These are phyloP conservation scores for Connochaetes taurinus DNA, from an alignment of 2,113 vertebrate species.

Conservation along the genomic window DNA sequence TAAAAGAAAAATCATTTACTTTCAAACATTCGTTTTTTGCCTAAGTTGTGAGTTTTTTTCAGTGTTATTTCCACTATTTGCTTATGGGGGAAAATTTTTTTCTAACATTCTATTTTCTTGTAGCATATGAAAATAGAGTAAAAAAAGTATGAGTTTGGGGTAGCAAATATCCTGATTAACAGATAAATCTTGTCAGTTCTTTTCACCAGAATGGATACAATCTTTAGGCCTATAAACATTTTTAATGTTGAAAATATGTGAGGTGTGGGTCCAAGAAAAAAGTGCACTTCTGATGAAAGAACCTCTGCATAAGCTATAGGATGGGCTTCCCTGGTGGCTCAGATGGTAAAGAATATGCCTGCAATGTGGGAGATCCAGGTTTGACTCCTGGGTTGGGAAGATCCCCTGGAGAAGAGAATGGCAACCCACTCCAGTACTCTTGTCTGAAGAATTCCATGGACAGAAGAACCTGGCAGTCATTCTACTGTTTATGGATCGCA, in stretches of 20 bases:
- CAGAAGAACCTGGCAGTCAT: not conserved
- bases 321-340: not conserved
- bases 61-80: not conserved
- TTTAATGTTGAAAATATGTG: not conserved
- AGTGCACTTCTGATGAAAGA: not conserved
- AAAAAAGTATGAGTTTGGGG: not conserved
- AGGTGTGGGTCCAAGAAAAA: not conserved
- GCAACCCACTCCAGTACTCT: not conserved
- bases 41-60: not conserved
- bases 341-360: not conserved
- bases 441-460: not conserved
- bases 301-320: not conserved
- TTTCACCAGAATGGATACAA: not conserved
- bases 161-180: not conserved
- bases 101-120: not conserved
- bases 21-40: not conserved
- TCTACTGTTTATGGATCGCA: not conserved
- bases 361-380: not conserved
- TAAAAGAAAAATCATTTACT: not conserved
- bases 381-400: not conserved
- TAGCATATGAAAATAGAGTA: not conserved
- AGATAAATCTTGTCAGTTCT: not conserved
- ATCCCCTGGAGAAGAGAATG: not conserved
- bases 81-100: not conserved
- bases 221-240: not conserved